Percentiles rank a stretch among this genome's conserved stretches.
phyloP scores from a whole-genome alignment of 2,888 invertebrate species.

The Steinernema hermaphroditum region DNA sequence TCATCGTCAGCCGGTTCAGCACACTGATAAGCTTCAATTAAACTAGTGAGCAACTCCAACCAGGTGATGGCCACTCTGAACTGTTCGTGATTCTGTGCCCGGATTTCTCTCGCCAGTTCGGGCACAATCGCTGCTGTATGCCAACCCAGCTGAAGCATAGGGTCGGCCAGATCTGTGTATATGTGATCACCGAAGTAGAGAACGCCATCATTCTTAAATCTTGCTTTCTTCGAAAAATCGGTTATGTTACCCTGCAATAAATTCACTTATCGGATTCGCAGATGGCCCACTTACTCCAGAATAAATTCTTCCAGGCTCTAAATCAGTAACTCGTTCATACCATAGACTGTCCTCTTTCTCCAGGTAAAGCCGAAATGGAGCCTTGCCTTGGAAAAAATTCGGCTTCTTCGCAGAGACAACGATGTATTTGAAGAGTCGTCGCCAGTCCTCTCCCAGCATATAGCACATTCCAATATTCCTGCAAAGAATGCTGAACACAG shows the following conservation, averaged over 20 bases:
- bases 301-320: constrained; percentile 87
- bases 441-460: constrained; percentile 85
- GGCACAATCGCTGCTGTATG: constrained; percentile 94
- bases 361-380: constrained; percentile 78
- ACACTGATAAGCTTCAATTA: constrained; percentile 87
- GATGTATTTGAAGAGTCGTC: constrained; percentile 86
- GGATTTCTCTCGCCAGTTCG: constrained; percentile 91
- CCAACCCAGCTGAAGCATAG: constrained; percentile 79
- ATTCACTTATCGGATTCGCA: neutral
- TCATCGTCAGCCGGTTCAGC: constrained; percentile 76
- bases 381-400: constrained; percentile 79
- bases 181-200: constrained; percentile 98
- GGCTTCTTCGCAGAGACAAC: constrained; percentile 92
- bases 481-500: constrained; percentile 57
- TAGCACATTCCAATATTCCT: constrained; percentile 89
- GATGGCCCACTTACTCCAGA: constrained; percentile 76
- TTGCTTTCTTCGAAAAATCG: constrained; percentile 86
- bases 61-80: constrained; percentile 74
- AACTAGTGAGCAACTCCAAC: constrained; percentile 85
- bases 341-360: constrained; percentile 79
- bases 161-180: constrained; percentile 84
- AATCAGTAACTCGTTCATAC: constrained; percentile 85
- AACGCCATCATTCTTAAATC: constrained; percentile 88
- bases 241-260: constrained; percentile 81
- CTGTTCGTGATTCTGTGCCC: constrained; percentile 79